phyloP scores from a whole-genome alignment of 2,797 vertebrate species.

The Rachycentron canadum region DNA sequence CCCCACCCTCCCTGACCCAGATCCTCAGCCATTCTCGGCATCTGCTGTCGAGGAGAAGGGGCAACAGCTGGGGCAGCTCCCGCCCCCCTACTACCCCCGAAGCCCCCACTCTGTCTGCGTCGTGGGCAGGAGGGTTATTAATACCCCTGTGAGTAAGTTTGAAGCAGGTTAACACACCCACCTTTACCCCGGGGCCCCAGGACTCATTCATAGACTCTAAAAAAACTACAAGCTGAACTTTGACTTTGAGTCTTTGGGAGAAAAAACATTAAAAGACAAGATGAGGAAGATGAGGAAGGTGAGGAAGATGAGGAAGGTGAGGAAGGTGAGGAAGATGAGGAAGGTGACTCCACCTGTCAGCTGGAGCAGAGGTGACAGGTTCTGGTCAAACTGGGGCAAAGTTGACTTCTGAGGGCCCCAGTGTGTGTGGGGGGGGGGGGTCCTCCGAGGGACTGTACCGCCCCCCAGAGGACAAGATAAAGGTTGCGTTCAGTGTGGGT shows the following conservation, averaged over 20 bases:
- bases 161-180: slow-evolving; percentile 43
- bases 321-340: neutral
- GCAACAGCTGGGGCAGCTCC: slow-evolving; percentile 70
- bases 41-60: slow-evolving; percentile 73
- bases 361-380: slow-evolving; percentile 26
- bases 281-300: too few species aligned
- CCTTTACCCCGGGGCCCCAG: too few species aligned
- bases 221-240: neutral
- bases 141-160: slow-evolving; percentile 52
- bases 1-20: slow-evolving; percentile 61
- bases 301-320: too few species aligned
- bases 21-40: slow-evolving; percentile 71
- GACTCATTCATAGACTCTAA: neutral
- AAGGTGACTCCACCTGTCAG: neutral
- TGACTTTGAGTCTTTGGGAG: too few species aligned
- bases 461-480: slow-evolving; percentile 62
- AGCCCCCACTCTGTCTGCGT: neutral
- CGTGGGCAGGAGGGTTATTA: slow-evolving; percentile 62
- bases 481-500: slow-evolving; percentile 6
- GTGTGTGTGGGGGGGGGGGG: too few species aligned
- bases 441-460: slow-evolving; percentile 20
- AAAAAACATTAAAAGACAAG: neutral
- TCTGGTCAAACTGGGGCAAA: slow-evolving; percentile 58
- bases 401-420: slow-evolving; percentile 35
- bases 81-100: too few species aligned